Conservation (phyloP, 1,140 invertebrate genomes). For the Zaprionus gabonicus region DNA sequence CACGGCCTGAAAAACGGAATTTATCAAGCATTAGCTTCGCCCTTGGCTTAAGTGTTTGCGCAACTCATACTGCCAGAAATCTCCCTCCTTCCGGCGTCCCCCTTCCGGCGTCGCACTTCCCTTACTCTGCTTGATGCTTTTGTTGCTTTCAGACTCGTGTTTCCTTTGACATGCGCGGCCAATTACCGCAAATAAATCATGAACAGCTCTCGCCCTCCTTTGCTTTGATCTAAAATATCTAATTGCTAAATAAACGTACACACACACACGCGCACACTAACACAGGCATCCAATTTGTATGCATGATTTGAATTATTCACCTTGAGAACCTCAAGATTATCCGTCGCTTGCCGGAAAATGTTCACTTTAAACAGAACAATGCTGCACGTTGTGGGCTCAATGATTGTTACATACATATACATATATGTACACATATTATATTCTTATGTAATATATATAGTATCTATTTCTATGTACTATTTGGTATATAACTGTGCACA, state of each 20-base stretch:
- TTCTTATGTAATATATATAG: too few relatives aligned
- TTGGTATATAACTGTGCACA: too few relatives aligned
- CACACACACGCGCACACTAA: background rate
- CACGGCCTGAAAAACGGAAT: constrained; percentile 37
- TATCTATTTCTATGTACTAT: too few relatives aligned
- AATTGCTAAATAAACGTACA: constrained; percentile 10
- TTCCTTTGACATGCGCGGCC: constrained; percentile 20
- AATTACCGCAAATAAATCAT: constrained; percentile 34
- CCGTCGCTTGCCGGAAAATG: background rate
- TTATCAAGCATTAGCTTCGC: constrained; percentile 38
- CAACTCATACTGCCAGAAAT: background rate
- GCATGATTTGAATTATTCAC: constrained; percentile 3
- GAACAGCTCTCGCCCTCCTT: constrained; percentile 16
- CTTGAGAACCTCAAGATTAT: background rate
- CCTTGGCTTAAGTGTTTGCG: constrained; percentile 1
- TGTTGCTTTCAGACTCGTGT: background rate
- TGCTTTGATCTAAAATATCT: constrained; percentile 21
- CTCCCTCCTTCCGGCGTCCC: background rate
- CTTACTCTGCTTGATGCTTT: background rate
- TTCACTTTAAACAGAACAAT: background rate
- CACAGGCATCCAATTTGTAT: background rate
- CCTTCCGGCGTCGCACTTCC: too few relatives aligned
- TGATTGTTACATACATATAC: too few relatives aligned
- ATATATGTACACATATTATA: too few relatives aligned
- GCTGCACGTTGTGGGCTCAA: too few relatives aligned